Conservation (phyloP, 2,888 invertebrate genomes). For the Tanytarsus gracilentus region DNA sequence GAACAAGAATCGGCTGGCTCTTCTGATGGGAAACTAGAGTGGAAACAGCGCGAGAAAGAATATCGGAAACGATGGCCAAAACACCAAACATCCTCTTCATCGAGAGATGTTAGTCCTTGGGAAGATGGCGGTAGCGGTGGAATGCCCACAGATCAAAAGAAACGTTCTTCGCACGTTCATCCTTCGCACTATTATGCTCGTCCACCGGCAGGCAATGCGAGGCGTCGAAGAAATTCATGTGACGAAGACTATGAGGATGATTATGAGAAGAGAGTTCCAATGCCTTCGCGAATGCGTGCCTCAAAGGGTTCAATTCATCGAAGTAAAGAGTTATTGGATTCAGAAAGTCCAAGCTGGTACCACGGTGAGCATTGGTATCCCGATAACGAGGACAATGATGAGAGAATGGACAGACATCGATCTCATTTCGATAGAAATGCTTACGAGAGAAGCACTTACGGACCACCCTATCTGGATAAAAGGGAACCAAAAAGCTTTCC, state of each 20-base stretch:
- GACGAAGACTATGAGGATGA: constrained; percentile 65
- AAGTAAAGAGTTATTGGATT: constrained; percentile 42
- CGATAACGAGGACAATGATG: constrained; percentile 40
- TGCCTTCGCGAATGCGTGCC: background rate
- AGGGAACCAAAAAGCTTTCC: constrained; percentile 36
- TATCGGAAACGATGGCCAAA: constrained; percentile 47
- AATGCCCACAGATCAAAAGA: constrained; percentile 42
- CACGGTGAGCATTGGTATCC: constrained; percentile 42
- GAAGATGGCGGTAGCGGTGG: constrained; percentile 54
- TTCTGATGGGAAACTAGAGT: constrained; percentile 62
- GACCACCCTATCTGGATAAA: constrained; percentile 43
- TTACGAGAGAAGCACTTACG: constrained; percentile 42
- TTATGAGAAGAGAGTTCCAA: background rate
- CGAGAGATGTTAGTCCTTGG: constrained; percentile 72
- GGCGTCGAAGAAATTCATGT: constrained; percentile 51
- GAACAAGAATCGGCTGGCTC: constrained; percentile 65
- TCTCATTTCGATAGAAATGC: constrained; percentile 40
- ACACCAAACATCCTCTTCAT: constrained; percentile 61
- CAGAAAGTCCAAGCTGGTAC: constrained; percentile 42
- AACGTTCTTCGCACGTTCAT: constrained; percentile 35
- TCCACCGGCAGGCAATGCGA: constrained; percentile 37
- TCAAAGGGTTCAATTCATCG: constrained; percentile 11
- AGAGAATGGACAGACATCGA: constrained; percentile 34
- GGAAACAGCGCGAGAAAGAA: constrained; percentile 42
- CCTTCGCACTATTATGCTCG: constrained; percentile 33